phyloP scores from a whole-genome alignment of 2,113 vertebrate species.

The Aptenodytes patagonicus region DNA sequence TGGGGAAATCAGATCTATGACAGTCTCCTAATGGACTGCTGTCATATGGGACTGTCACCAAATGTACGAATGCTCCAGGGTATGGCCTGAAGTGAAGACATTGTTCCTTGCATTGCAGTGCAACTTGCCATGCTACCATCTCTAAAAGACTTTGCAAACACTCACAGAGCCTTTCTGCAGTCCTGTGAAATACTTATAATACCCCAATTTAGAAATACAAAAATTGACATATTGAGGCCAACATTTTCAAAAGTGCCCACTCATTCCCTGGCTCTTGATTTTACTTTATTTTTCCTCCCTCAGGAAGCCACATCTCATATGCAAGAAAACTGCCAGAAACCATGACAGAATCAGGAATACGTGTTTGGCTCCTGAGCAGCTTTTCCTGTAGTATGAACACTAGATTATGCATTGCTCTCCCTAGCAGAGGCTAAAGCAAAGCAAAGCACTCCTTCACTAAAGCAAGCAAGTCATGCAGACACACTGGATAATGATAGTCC shows the following conservation, averaged over 20 bases:
- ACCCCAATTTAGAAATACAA: not conserved
- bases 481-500: not conserved
- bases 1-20: not conserved
- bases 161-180: not conserved
- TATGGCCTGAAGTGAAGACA: not conserved
- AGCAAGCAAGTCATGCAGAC: not conserved
- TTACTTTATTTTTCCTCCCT: not conserved
- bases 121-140: not conserved
- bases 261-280: not conserved
- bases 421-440: not conserved
- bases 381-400: not conserved
- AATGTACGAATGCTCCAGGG: not conserved
- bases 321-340: not conserved
- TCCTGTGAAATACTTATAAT: not conserved
- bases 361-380: not conserved
- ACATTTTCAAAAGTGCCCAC: not conserved
- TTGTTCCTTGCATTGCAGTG: not conserved
- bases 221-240: not conserved
- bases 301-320: not conserved
- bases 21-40: not conserved
- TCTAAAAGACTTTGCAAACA: not conserved
- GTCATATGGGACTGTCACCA: not conserved
- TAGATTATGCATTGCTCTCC: not conserved
- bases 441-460: not conserved
- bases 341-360: not conserved